Percentiles rank a stretch among this genome's conserved stretches.
phyloP scores from a whole-genome alignment of 2,888 invertebrate genomes.

The Watsonalla binaria region DNA sequence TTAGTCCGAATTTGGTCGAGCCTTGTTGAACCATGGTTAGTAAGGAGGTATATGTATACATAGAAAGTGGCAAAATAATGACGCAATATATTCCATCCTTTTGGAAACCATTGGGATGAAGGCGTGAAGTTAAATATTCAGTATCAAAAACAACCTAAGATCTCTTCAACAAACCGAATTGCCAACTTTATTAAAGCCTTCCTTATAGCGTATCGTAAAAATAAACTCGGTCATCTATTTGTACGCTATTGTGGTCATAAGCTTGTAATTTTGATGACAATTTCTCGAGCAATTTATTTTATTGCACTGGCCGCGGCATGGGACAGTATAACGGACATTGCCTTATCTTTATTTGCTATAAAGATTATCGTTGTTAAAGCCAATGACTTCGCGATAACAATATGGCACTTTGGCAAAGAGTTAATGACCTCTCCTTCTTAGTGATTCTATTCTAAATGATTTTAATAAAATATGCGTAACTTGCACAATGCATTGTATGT shows the following conservation, averaged over 20 bases:
- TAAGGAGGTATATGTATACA: no score
- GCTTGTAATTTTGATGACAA: slow-evolving; percentile 23
- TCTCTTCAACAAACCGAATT: background rate
- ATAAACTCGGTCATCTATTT: slow-evolving; percentile 12
- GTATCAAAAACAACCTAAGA: no score
- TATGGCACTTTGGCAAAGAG: slow-evolving; percentile 6
- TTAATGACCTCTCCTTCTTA: slow-evolving; percentile 6
- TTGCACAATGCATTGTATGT: no score
- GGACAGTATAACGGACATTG: slow-evolving; percentile 4
- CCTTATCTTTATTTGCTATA: slow-evolving; percentile 21
- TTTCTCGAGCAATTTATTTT: slow-evolving; percentile 29
- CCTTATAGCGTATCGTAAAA: slow-evolving; percentile 2
- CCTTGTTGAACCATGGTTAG: no score
- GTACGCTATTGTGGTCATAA: slow-evolving; percentile 17
- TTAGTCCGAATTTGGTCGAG: no score
- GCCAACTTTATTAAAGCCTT: background rate
- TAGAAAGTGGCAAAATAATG: no score
- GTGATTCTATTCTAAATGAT: no score
- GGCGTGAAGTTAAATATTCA: no score
- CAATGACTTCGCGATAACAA: slow-evolving; percentile 16
- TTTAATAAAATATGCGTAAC: no score
- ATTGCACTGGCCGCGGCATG: slow-evolving; percentile 16
- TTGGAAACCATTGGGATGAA: no score
- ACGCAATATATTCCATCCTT: no score
- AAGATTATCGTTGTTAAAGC: slow-evolving; percentile 24